Conservation (phyloP, 2,888 invertebrate species). For the Adela reaumurella region DNA sequence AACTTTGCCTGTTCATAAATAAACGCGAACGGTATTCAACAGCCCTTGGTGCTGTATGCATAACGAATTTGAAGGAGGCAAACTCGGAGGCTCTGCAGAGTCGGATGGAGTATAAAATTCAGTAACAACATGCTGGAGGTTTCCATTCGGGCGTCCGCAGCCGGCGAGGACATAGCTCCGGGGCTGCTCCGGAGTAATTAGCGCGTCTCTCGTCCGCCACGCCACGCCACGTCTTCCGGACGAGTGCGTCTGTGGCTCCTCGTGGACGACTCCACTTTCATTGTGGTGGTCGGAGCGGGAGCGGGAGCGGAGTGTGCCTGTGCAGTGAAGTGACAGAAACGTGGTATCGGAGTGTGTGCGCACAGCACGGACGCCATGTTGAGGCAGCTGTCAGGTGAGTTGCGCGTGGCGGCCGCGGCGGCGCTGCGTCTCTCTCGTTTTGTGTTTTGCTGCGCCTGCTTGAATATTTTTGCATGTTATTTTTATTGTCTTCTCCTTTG, state of each 20-base stretch:
- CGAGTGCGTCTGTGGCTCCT: neutral
- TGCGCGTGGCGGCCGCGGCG: conserved; percentile 28
- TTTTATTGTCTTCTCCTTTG: too few species aligned
- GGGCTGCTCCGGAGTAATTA: conserved; percentile 31
- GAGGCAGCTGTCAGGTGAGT: conserved; percentile 26
- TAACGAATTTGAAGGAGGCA: conserved; percentile 60
- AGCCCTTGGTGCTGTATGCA: conserved; percentile 61
- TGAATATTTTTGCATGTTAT: conserved; percentile 47
- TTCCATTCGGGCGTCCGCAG: conserved; percentile 54
- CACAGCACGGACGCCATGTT: conserved; percentile 45
- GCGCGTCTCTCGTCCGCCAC: conserved; percentile 14
- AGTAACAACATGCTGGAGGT: conserved; percentile 56
- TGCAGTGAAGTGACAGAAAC: conserved; percentile 18
- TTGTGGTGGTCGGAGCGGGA: neutral
- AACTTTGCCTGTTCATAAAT: conserved; percentile 60
- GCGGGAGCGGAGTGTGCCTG: conserved; percentile 16
- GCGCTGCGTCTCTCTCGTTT: conserved; percentile 19
- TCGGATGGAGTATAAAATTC: conserved; percentile 58
- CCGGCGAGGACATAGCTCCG: conserved; percentile 53
- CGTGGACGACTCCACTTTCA: neutral
- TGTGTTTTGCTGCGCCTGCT: conserved; percentile 12
- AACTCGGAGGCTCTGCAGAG: conserved; percentile 57
- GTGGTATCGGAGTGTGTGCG: conserved; percentile 11
- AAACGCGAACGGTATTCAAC: conserved; percentile 60
- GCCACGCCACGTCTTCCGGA: conserved; percentile 1